Evolutionary conservation across 2,797 vertebrate species (phyloP), one percentile per base, ranked within the genome.

Genomic region (Coilia nasus): DNA sequence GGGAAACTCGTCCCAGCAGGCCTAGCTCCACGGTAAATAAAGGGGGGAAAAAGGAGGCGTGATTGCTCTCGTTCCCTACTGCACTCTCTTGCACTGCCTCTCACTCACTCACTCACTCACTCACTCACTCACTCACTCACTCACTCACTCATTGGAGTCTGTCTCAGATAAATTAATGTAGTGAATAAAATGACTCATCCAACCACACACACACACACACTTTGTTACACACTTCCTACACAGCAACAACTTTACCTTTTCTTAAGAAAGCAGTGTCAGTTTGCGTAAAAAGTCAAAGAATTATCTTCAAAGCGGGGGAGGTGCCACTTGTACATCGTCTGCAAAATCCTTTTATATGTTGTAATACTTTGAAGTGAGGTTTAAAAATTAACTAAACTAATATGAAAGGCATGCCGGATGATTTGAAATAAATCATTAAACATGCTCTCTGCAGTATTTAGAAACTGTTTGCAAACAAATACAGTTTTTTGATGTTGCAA

Each of bases 21-120:
- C 87, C 86, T 23, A 1, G 75, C 35, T 82, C 5, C 80, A 85
- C 81, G 81, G 84, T 83, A 87, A 87, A 89, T 81, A 87, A 60
- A 23, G 78, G 57, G 82, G 64, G 86, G 15, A 41, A 71, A 44
- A 44, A 60, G 86, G 80, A 87, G 81, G 56, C 12, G 85, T 87
- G 89, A 89, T 90, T 90, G 87, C 89, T 9, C 67, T 44, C 1
- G 17, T 35, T 78, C 71, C 19, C 35, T 7, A 7, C 71, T 21
- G 71, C 71, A 41, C 71, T 78, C 71, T 19, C 71, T 78, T 35
- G 7, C 15, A 7, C 15, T 41, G 71, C 28, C 9, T 17, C 15
- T 44, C 50, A 7, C 50, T 54, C 14, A 7, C 50, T 54, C 50
- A 54, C 9, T 54, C 50, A 47, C 10, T 47, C 84, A 44, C 21